A percentile compares a stretch with the other conserved stretches of the same genome.
phyloP scores from a whole-genome alignment of 2,888 invertebrate species.

The Eupithecia subumbrata region DNA sequence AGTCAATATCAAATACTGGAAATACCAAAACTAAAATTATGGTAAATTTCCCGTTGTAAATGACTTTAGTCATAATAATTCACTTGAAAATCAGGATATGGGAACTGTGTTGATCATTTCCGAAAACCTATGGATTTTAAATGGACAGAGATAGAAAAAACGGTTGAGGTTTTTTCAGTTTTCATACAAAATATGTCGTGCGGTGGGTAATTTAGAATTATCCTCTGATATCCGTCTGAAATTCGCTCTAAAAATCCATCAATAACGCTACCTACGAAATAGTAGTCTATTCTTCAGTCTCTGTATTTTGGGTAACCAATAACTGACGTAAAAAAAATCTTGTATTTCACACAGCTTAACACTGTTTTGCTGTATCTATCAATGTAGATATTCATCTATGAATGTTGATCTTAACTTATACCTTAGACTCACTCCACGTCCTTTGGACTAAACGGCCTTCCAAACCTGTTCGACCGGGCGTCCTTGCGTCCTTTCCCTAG shows the following conservation, averaged over 20 bases:
- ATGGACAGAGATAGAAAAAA: background rate
- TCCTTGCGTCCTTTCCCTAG: conserved; percentile 38
- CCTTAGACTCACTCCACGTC: background rate
- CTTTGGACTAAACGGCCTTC: conserved; percentile 27
- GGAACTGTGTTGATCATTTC: background rate
- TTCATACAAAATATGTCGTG: background rate
- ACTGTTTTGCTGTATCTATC: background rate
- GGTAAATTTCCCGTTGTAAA: no score
- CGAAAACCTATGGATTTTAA: background rate
- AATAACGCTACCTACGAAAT: background rate
- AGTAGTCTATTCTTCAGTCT: background rate
- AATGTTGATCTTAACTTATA: background rate
- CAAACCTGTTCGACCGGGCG: conserved; percentile 30
- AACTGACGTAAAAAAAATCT: background rate
- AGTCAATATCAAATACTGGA: no score
- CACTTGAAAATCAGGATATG: no score
- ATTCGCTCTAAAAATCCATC: background rate
- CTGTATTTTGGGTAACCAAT: background rate
- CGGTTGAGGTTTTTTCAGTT: background rate
- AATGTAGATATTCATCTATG: background rate
- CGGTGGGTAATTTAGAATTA: background rate
- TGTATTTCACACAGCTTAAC: background rate
- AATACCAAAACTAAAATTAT: no score
- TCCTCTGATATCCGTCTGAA: background rate
- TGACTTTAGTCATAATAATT: no score